Evolutionary conservation across 1,140 invertebrate genomes (phyloP).

Genomic region (Brachionus manjavacas): DNA sequence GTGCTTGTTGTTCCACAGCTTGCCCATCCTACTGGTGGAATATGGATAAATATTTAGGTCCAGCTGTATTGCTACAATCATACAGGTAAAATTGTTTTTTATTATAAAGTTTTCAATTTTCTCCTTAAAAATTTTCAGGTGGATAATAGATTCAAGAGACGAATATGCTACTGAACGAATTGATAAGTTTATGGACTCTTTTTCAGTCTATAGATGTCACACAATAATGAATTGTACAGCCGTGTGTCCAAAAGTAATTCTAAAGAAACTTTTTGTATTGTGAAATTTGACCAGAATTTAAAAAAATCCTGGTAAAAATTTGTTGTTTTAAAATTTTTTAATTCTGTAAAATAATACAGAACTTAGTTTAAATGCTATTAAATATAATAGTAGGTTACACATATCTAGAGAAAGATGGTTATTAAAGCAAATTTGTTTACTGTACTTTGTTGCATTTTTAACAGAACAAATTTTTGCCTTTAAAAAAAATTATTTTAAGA

Average conservation of each 20-base stretch:
- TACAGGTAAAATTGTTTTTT: conserved; percentile 54
- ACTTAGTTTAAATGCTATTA: too few species aligned
- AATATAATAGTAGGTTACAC: too few species aligned
- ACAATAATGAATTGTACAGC: conserved; percentile 97
- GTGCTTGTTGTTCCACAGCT: conserved; percentile 91
- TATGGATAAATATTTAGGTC: conserved; percentile 87
- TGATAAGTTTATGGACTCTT: conserved; percentile 77
- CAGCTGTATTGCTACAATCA: conserved; percentile 83
- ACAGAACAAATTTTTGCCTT: too few species aligned
- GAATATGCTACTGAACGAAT: conserved; percentile 74
- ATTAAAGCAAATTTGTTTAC: neutral
- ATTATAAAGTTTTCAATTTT: neutral
- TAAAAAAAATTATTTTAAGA: too few species aligned
- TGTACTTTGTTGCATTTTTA: too few species aligned
- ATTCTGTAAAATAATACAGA: too few species aligned
- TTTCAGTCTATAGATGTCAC: conserved; percentile 89
- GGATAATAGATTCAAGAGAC: conserved; percentile 96
- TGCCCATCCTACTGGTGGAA: conserved; percentile 99
- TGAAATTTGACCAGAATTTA: too few species aligned
- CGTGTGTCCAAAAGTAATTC: conserved; percentile 82
- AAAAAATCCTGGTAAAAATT: too few species aligned
- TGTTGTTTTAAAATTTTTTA: too few species aligned
- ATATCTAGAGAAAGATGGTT: neutral
- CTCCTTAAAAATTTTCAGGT: conserved; percentile 60
- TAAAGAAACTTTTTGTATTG: neutral